A percentile compares a stretch with the other conserved stretches of the same genome.
Conservation (phyloP, 2,888 invertebrate genomes). For the Drosophila longiperda region DNA sequence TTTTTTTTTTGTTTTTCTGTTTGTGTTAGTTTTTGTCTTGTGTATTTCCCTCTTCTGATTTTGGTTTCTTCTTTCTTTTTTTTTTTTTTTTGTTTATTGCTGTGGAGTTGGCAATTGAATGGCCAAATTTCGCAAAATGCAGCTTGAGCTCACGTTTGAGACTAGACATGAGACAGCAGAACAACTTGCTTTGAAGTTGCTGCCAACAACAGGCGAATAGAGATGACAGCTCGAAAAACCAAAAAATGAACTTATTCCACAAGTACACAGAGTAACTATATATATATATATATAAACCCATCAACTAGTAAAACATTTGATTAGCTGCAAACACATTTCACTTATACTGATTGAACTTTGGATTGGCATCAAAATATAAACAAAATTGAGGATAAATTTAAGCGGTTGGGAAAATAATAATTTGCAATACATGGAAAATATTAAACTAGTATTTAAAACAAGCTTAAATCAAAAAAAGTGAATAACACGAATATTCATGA, state of each 20-base stretch:
- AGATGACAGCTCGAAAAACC: slow-evolving; percentile 29
- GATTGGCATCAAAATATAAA: background rate
- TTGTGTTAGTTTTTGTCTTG: slow-evolving; percentile 47
- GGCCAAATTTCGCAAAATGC: slow-evolving; percentile 75
- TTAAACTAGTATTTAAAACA: background rate
- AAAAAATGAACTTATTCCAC: background rate
- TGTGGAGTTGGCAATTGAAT: slow-evolving; percentile 74
- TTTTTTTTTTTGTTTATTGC: slow-evolving; percentile 32
- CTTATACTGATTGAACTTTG: background rate
- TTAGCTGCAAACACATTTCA: background rate
- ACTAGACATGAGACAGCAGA: slow-evolving; percentile 55
- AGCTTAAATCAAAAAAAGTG: background rate
- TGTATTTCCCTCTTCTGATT: slow-evolving; percentile 32
- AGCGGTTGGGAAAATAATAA: background rate
- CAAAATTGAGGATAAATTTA: background rate
- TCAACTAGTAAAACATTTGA: background rate
- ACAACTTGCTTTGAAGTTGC: slow-evolving; percentile 51
- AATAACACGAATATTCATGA: slow-evolving; percentile 1
- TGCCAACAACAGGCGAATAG: slow-evolving; percentile 29
- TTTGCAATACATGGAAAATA: background rate
- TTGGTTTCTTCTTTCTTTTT: slow-evolving; percentile 10
- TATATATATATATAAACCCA: background rate
- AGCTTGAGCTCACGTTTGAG: slow-evolving; percentile 72
- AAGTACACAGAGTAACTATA: background rate
- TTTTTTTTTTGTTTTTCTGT: slow-evolving; percentile 6